Evolutionary conservation across 2,113 vertebrate species (phyloP).

Genomic region (Mirounga angustirostris): DNA sequence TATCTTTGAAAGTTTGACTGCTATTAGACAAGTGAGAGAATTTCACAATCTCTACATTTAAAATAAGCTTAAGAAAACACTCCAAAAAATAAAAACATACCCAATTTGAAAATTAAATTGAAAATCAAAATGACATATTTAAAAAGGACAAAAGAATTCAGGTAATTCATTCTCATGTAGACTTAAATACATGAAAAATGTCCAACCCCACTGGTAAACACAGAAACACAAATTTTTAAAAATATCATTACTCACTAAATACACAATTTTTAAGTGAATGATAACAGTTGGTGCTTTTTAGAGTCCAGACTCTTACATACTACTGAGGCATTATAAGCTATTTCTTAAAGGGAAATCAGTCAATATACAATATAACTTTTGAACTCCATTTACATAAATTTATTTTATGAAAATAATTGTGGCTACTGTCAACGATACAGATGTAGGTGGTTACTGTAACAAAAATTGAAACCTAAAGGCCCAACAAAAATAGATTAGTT

Average conservation of each 20-base stretch:
- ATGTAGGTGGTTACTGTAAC: background rate
- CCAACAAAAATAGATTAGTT: background rate
- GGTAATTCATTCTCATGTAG: background rate
- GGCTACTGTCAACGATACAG: background rate
- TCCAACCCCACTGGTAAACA: background rate
- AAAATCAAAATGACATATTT: constrained; percentile 39
- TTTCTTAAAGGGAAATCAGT: background rate
- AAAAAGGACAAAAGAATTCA: constrained; percentile 41
- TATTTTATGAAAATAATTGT: constrained; percentile 45
- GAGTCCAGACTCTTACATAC: background rate
- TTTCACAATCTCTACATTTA: constrained; percentile 29
- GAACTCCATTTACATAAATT: background rate
- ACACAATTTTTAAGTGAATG: constrained; percentile 31
- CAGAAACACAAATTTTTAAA: background rate
- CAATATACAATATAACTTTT: background rate
- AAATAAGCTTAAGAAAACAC: background rate
- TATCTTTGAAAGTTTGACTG: background rate
- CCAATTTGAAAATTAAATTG: constrained; percentile 39
- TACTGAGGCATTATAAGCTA: background rate
- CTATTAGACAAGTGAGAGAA: background rate
- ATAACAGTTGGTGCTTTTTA: background rate
- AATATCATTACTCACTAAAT: background rate
- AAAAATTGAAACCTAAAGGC: constrained; percentile 15
- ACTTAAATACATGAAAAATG: background rate
- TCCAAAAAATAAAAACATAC: background rate